phyloP scores from a whole-genome alignment of 1,140 invertebrate species.

The Holcopasites calliopsidis region DNA sequence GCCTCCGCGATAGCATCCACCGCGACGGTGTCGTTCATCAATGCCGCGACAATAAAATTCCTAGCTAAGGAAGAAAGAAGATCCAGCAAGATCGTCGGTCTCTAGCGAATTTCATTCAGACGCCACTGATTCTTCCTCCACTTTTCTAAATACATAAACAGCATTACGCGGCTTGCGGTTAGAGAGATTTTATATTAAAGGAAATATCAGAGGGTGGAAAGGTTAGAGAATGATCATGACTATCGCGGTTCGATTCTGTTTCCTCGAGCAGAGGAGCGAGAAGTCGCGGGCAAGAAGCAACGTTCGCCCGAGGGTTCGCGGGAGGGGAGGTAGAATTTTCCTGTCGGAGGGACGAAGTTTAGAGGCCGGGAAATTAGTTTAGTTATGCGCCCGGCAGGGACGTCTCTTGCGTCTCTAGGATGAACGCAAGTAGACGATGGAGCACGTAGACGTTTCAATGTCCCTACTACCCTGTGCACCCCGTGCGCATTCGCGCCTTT shows the following conservation, averaged over 20 bases:
- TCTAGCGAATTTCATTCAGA: too few relatives aligned
- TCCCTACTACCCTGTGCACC: constrained; percentile 21
- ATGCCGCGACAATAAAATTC: constrained; percentile 49
- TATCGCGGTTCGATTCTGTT: neutral
- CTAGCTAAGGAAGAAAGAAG: neutral
- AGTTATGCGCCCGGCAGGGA: constrained; percentile 74
- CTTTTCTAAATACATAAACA: too few relatives aligned
- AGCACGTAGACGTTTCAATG: constrained; percentile 66
- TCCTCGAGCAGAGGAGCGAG: constrained; percentile 10
- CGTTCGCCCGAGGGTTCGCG: constrained; percentile 49
- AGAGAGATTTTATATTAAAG: too few relatives aligned
- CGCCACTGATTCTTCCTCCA: too few relatives aligned
- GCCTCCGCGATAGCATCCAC: constrained; percentile 26
- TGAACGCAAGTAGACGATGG: constrained; percentile 57
- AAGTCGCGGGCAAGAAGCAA: constrained; percentile 66
- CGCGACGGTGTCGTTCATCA: constrained; percentile 45
- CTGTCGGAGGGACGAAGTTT: constrained; percentile 61
- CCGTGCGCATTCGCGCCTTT: neutral
- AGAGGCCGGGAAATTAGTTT: constrained; percentile 75
- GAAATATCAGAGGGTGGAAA: neutral
- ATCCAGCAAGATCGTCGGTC: neutral
- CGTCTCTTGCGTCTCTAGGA: constrained; percentile 58
- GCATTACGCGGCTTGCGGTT: too few relatives aligned
- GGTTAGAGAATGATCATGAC: constrained; percentile 27
- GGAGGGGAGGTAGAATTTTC: constrained; percentile 56